phyloP scores from a whole-genome alignment of 1,140 invertebrate species.

The Zaprionus vittiger region DNA sequence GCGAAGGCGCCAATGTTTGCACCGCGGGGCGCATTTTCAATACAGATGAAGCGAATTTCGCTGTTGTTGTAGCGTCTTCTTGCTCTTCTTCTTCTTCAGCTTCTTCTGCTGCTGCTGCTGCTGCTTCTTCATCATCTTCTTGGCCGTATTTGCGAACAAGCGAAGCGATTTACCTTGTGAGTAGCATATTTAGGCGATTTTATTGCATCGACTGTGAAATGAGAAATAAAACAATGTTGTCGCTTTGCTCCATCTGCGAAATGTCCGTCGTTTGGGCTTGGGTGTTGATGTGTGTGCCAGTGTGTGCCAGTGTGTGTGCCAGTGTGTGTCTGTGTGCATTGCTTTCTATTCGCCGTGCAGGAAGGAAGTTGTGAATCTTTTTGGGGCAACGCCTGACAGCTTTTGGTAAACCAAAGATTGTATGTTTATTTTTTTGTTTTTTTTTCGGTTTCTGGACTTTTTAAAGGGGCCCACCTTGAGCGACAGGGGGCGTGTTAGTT shows the following conservation, averaged over 20 bases:
- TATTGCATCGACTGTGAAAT: slow-evolving; percentile 74
- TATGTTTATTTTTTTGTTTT: not conserved
- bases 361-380: slow-evolving; percentile 77
- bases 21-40: slow-evolving; percentile 66
- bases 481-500: slow-evolving; percentile 25
- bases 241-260: slow-evolving; percentile 51
- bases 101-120: not conserved
- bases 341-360: slow-evolving; percentile 57
- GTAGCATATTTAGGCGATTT: slow-evolving; percentile 64
- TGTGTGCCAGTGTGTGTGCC: not conserved
- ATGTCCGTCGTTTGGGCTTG: slow-evolving; percentile 7
- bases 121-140: slow-evolving; percentile 15
- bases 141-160: slow-evolving; percentile 31
- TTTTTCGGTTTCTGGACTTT: not conserved
- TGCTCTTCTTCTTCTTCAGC: not conserved
- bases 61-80: not conserved
- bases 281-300: slow-evolving; percentile 14
- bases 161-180: slow-evolving; percentile 65
- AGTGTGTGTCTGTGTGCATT: slow-evolving; percentile 16
- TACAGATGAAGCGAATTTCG: slow-evolving; percentile 60
- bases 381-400: slow-evolving; percentile 58
- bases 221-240: slow-evolving; percentile 78
- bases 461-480: not conserved
- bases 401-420: slow-evolving; percentile 63
- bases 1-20: slow-evolving; percentile 74